Percentiles rank a stretch among this genome's conserved stretches.
These are phyloP conservation scores for Synergus laeviventris DNA, from an alignment of 2,888 invertebrate genomes.

Conservation along the genomic window DNA sequence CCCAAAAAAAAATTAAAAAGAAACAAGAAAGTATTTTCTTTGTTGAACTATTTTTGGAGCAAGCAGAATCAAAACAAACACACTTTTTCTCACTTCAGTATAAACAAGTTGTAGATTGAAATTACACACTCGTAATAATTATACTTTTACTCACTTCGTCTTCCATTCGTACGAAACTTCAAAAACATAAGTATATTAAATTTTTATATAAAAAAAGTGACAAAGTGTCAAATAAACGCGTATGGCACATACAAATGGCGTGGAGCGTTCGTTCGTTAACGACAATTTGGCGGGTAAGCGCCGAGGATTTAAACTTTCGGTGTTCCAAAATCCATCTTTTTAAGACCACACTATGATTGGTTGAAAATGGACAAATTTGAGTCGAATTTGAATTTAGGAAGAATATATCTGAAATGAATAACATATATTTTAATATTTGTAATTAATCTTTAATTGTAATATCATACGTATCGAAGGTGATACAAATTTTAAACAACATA, in stretches of 20 bases:
- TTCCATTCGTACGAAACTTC: not conserved
- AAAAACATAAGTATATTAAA: not conserved
- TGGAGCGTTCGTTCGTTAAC: not conserved
- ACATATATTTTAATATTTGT: too few relatives aligned
- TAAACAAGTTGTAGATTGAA: not conserved
- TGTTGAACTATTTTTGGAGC: not conserved
- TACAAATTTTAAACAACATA: too few relatives aligned
- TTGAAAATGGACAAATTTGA: not conserved
- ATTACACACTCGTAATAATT: not conserved
- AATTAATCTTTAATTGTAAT: too few relatives aligned
- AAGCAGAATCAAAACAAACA: conserved; percentile 10
- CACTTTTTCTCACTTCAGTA: not conserved
- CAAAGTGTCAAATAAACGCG: not conserved
- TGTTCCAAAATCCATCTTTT: conserved; percentile 16
- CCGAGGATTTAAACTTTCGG: not conserved
- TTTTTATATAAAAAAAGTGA: not conserved
- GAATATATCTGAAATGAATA: too few relatives aligned
- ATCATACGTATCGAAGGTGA: too few relatives aligned
- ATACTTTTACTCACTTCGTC: conserved; percentile 8
- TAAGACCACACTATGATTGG: not conserved
- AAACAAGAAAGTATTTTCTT: not conserved
- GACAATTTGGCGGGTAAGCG: conserved; percentile 6
- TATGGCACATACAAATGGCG: not conserved
- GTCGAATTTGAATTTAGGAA: too few relatives aligned
- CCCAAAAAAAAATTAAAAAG: not conserved